Evolutionary conservation across 2,797 vertebrate genomes (phyloP), one percentile per base, ranked within the genome.

Genomic region (Cetoscarus ocellatus): DNA sequence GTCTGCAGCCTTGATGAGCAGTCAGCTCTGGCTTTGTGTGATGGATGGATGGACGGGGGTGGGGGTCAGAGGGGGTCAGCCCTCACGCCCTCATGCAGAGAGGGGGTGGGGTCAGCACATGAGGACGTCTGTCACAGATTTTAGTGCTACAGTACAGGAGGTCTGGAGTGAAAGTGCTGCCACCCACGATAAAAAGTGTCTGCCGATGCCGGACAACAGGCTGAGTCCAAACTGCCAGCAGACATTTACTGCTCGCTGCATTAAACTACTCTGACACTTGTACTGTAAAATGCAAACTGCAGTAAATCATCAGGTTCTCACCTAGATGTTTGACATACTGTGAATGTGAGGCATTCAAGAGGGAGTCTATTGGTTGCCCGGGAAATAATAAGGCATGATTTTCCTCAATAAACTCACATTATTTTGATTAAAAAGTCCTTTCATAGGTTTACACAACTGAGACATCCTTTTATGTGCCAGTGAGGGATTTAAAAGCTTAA

Each of bases 121-220:
- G 8, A 65, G 58, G 61, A 76, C 67, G 77, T 85, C 89, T 75
- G 48, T 88, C 76, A 71, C 58, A 80, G 73, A 54, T 80, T 79
- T 74, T 67, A 81, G 53, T 52, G 73, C 63, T 45, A 67, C 66
- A 78, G 61, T 40, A 52, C 47, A 3, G 6, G 52, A 67, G 53
- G 34, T 60, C 70, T 58, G 38, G 77, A 74, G 83, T 82, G 72
- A 90, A 91, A 91, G 76, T 88, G 81, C 86, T 83, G 80, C 71
- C 74, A 17, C 67, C 61, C 66, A 82, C 54, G 43, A 67, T 77
- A 80, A 77, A 86, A 81, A 73, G 5, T 72, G 71, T 86, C 65
- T 75, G 78, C 62, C 19, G 6, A 27, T 76, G 80, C 80, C 77
- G 67, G 52, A 80, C 66, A 72, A 73, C 19, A 48, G 62, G 62